Conservation (phyloP, 2,888 invertebrate species). For the Spodoptera littoralis region DNA sequence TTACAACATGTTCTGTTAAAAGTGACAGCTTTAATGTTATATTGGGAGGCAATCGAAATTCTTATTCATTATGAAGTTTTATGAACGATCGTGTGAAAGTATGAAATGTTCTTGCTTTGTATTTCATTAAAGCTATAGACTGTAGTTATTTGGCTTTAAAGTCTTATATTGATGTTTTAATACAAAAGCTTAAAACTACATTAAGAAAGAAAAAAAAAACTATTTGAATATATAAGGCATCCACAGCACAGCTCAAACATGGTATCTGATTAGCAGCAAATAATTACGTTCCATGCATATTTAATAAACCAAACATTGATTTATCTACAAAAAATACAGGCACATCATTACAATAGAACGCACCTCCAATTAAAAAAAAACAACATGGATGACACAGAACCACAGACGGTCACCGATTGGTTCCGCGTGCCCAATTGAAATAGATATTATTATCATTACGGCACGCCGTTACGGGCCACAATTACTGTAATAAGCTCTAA, state of each 20-base stretch:
- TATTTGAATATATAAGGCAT: too few relatives aligned
- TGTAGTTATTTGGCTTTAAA: too few relatives aligned
- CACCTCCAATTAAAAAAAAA: background rate
- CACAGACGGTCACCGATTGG: constrained; percentile 50
- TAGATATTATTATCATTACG: constrained; percentile 69
- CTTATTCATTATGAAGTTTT: background rate
- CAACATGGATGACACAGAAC: constrained; percentile 5
- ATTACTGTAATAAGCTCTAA: constrained; percentile 68
- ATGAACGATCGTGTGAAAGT: background rate
- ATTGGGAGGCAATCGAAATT: background rate
- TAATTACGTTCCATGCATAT: too few relatives aligned
- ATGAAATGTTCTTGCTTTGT: background rate
- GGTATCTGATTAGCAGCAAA: too few relatives aligned
- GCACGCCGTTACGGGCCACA: constrained; percentile 52
- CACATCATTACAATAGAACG: background rate
- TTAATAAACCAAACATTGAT: background rate
- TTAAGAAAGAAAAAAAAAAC: too few relatives aligned
- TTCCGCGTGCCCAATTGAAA: constrained; percentile 67
- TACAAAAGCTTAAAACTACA: too few relatives aligned
- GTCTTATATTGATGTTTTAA: too few relatives aligned
- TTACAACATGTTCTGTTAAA: constrained; percentile 14
- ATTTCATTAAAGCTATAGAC: too few relatives aligned
- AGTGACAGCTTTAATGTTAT: constrained; percentile 12
- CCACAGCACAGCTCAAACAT: too few relatives aligned
- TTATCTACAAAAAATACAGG: background rate